Conservation (phyloP, 2,888 invertebrate species). For the Apoderus coryli region DNA sequence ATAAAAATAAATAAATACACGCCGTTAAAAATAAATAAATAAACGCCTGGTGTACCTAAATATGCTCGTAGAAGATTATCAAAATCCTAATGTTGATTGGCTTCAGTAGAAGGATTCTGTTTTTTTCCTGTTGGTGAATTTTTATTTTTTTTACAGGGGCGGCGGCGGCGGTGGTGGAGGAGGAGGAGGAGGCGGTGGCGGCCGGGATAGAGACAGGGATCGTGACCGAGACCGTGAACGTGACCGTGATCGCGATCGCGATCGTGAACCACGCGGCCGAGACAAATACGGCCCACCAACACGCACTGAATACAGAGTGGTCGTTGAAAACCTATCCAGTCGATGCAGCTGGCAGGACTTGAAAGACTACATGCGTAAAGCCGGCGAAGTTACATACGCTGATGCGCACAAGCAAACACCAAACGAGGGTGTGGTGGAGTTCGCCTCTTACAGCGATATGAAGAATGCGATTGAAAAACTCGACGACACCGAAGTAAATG, state of each 20-base stretch:
- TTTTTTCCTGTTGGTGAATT: too few relatives aligned
- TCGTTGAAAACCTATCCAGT: conserved; percentile 95
- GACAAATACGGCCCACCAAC: conserved; percentile 91
- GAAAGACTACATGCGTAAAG: conserved; percentile 96
- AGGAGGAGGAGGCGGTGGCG: conserved; percentile 14
- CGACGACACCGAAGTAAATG: conserved; percentile 88
- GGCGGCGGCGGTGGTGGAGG: conserved; percentile 46
- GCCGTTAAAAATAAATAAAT: too few relatives aligned
- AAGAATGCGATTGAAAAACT: conserved; percentile 87
- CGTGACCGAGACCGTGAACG: conserved; percentile 14
- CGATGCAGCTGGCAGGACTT: conserved; percentile 99
- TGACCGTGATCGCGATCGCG: conserved; percentile 32
- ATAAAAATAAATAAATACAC: too few relatives aligned
- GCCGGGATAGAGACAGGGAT: conserved; percentile 11
- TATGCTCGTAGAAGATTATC: too few relatives aligned
- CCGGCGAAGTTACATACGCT: conserved; percentile 94
- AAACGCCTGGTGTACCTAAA: too few relatives aligned
- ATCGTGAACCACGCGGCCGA: conserved; percentile 38
- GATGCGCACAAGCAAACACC: conserved; percentile 73
- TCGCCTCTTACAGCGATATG: conserved; percentile 82
- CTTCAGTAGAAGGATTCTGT: too few relatives aligned
- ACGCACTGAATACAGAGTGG: conserved; percentile 89
- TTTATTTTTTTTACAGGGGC: too few relatives aligned
- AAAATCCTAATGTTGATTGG: too few relatives aligned
- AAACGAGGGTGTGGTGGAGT: conserved; percentile 62